Base-by-base conservation (phyloP, 1,140 invertebrate species). In the Ectropis grisescens region DNA sequence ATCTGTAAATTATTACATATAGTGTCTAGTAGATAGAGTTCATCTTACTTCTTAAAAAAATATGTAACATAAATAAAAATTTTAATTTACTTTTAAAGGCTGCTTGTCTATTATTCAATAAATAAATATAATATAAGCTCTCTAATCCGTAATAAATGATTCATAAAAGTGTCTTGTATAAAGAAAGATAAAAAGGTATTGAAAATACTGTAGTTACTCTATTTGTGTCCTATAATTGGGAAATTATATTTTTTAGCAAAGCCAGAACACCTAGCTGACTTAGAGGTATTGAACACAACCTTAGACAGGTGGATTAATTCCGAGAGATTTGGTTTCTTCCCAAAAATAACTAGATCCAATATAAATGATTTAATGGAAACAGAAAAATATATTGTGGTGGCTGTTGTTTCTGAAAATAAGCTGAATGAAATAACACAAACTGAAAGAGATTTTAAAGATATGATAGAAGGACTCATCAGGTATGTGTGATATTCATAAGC, bases 261-360 rank as follows among this genome's bases (percentile, higher is more conserved):
- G 50, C 75, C 84, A 47, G 67, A 83, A 41, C 52, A 84, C 15
- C 47, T 80, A 22, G 82, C 86, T 40, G 76, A 84, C 33, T 75
- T 52, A 31, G 76, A 85, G 29, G 52, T 82, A 37, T 59, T 91
- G 30, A 93, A 93, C 57, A 75, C 80, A 10, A 89, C 90, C 15
- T 75, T 96, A 41, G 86, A 89, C 41, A 87, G 90, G 29, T 99
- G 96, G 95, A 86, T 99, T 11, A 93, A 94, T 60, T 83, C 89
- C 24, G 95, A 99, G 70, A 84, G 96, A 38, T 98, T 98, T 85
- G 87, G 90, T 16, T 90, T 92, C 29, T 97, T 98, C 58, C 91
- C 94, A 6, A 95, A 93, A 85, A 87, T 96, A 5, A 93, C 93
- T 4, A 78, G 88, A 36, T 89, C 90, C 29, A 96, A 95, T 65